Evolutionary conservation across 92 coral and sea anemone genomes (phyloP), one percentile per base, ranked within the genome.

Genomic region (Siderastrea siderea): DNA sequence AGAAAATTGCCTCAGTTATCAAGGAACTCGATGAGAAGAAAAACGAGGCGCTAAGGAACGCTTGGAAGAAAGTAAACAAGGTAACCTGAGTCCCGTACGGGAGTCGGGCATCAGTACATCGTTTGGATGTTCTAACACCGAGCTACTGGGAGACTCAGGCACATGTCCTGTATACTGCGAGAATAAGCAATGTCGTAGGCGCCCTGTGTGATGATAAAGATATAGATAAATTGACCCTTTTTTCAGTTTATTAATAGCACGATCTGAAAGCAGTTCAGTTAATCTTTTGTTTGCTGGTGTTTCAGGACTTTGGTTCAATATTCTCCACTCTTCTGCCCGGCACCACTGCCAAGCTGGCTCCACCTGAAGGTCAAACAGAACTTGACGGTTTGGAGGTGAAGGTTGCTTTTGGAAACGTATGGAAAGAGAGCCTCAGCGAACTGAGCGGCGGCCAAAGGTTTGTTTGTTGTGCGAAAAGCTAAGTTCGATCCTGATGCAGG

Each of bases 361-460:
- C 99, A 19, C 98, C 99, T 43, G 99, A 97, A 76, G 99, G 99
- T 5, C 96, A 86, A 72, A 93, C 93, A 49, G 99, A 93, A 57
- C 91, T 97, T 38, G 98, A 97, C 55, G 99, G 99, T 45, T 87
- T 97, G 83, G 99, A 97, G 83, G 99, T 97, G 53, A 97, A 97
- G 69, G 99, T 97, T 38, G 99, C 96, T 26, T 97, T 97, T 47
- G 99, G 99, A 6, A 92, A 86, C 57, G 97, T 97, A 6, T 97
- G 99, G 99, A 97, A 97, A 81, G 99, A 97, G 75, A 97, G 99
- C 78, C 90, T 97, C 1, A 96, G 98, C 66, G 99, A 97, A 82
- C 97, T 97, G 6, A 97, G 99, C 63, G 99, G 99, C 8, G 99
- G 99, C 7, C 99, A 97, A 84, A 95, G 99, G 99, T 93, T 38